These are phyloP conservation scores for Chionoecetes opilio DNA, from an alignment of 1,140 invertebrate species.

Conservation along the genomic window DNA sequence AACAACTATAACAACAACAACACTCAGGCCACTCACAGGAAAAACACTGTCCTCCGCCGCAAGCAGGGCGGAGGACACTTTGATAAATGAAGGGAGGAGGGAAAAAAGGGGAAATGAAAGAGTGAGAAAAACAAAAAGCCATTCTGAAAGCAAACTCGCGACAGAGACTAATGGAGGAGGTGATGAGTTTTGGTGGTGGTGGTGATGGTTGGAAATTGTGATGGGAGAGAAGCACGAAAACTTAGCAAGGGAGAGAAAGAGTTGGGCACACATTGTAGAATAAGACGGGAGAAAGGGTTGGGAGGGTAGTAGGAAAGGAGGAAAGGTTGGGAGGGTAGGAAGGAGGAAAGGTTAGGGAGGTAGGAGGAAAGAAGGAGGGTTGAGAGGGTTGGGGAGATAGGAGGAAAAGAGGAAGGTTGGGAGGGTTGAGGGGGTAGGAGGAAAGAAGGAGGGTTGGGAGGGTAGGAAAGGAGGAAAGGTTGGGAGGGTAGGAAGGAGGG, in stretches of 20 bases:
- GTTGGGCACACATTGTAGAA: too few relatives aligned
- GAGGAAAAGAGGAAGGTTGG: too few relatives aligned
- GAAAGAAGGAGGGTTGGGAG: background rate
- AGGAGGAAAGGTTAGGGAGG: too few relatives aligned
- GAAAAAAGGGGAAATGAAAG: background rate
- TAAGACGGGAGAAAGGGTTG: too few relatives aligned
- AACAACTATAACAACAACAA: background rate
- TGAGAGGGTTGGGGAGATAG: too few relatives aligned
- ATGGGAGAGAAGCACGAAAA: background rate
- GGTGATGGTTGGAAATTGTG: background rate
- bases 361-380: too few relatives aligned
- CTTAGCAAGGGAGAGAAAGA: too few relatives aligned
- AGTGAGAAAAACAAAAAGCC: constrained; percentile 20
- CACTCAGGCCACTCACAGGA: background rate
- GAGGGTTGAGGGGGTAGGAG: background rate
- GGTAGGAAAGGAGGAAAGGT: background rate
- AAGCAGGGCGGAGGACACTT: background rate
- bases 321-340: too few relatives aligned
- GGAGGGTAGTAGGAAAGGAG: too few relatives aligned
- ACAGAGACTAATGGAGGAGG: background rate
- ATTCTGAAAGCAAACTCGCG: background rate
- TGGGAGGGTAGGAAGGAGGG: background rate
- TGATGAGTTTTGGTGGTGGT: background rate
- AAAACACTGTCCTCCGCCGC: background rate
- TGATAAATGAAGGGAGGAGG: background rate